Evolutionary conservation across 1,140 invertebrate genomes (phyloP).

Genomic region (Drosophila busckii): DNA sequence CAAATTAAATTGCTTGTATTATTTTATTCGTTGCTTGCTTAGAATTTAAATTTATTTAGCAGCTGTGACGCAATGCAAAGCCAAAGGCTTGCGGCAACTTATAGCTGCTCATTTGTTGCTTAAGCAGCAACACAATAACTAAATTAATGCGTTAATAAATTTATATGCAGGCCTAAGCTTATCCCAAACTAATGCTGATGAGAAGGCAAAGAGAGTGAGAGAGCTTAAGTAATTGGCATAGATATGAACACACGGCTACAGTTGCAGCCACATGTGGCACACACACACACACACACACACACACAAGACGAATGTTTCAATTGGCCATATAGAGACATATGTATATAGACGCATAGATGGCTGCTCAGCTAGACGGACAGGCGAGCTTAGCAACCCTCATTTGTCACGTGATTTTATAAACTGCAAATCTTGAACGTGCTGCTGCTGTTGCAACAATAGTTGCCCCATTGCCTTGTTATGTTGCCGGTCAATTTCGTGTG

Average conservation of each 20-base stretch:
- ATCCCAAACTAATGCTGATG: too few species aligned
- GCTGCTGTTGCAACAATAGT: constrained; percentile 18
- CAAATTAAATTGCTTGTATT: too few species aligned
- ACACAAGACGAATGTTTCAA: constrained; percentile 14
- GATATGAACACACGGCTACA: constrained; percentile 28
- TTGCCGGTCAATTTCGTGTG: constrained; percentile 72
- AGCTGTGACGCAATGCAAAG: too few species aligned
- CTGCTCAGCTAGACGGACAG: constrained; percentile 10
- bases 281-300: constrained; percentile 36
- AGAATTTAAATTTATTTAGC: too few species aligned
- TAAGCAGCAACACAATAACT: too few species aligned
- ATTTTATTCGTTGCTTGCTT: too few species aligned
- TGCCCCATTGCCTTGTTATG: constrained; percentile 58
- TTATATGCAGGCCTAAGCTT: too few species aligned
- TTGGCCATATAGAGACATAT: constrained; percentile 35
- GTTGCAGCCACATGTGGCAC: constrained; percentile 39
- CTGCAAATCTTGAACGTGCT: constrained; percentile 46
- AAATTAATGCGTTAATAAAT: too few species aligned
- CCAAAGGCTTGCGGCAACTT: too few species aligned
- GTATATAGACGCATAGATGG: constrained; percentile 16
- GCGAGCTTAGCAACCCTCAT: constrained; percentile 66
- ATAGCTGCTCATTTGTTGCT: too few species aligned
- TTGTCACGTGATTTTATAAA: constrained; percentile 73
- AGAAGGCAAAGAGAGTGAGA: too few species aligned
- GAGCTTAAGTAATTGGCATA: constrained; percentile 42